A percentile compares a stretch with the other conserved stretches of the same genome.
Conservation (phyloP, 2,113 vertebrate species). For the Crotophaga sulcirostris region DNA sequence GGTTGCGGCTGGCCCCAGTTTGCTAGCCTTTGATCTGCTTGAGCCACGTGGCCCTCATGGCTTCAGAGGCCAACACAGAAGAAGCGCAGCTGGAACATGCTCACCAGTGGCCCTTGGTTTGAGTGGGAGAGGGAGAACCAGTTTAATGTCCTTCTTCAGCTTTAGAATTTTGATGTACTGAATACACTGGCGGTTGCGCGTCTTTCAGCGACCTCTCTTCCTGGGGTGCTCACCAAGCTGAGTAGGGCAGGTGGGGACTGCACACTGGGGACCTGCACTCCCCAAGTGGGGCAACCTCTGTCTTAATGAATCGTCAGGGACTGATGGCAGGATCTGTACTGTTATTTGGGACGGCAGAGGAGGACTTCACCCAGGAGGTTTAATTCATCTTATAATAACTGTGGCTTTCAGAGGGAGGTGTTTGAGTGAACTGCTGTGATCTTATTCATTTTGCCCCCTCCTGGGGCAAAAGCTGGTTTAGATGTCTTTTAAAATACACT, state of each 20-base stretch:
- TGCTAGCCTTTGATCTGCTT: neutral
- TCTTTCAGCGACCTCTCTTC: neutral
- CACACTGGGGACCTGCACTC: rapidly evolving
- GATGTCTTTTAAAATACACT: neutral
- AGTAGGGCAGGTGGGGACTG: neutral
- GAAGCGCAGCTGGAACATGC: neutral
- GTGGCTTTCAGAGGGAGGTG: neutral
- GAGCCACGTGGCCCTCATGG: neutral
- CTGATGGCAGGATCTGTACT: rapidly evolving
- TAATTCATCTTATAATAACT: neutral
- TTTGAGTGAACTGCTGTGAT: no score
- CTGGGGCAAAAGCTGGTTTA: neutral
- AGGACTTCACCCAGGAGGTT: neutral
- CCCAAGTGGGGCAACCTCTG: rapidly evolving
- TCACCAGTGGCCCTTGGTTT: neutral
- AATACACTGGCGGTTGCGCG: rapidly evolving
- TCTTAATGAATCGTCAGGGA: neutral
- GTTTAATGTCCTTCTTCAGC: neutral
- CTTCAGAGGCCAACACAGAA: neutral
- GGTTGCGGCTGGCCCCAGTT: neutral
- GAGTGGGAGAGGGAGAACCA: neutral
- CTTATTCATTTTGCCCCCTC: rapidly evolving
- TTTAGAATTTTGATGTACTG: neutral
- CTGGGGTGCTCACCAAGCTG: rapidly evolving
- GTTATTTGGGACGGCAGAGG: no score